Conservation (phyloP, 2,797 vertebrate species). For the Champsocephalus gunnari region DNA sequence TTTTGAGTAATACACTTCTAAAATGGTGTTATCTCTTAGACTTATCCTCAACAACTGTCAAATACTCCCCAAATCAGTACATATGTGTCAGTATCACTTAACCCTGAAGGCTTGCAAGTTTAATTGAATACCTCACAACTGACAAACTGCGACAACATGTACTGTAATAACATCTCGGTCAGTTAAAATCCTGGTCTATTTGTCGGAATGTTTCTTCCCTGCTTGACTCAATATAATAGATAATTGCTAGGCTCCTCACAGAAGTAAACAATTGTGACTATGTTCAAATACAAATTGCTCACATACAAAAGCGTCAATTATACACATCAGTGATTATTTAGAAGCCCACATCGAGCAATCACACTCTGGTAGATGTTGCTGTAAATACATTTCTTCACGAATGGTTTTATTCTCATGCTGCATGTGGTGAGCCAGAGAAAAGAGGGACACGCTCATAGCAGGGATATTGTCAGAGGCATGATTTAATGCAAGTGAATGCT, state of each 20-base stretch:
- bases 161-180: background rate
- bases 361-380: constrained; percentile 49
- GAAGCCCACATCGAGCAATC: constrained; percentile 50
- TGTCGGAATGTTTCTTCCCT: constrained; percentile 18
- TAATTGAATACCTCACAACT: constrained; percentile 9
- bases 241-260: constrained; percentile 43
- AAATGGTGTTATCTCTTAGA: background rate
- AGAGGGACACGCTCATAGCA: constrained; percentile 11
- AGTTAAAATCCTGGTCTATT: constrained; percentile 8
- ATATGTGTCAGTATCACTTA: background rate
- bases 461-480: constrained; percentile 41
- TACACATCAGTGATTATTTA: constrained; percentile 48
- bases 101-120: background rate
- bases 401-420: constrained; percentile 40
- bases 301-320: constrained; percentile 54
- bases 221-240: constrained; percentile 37
- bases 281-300: constrained; percentile 36
- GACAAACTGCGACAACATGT: constrained; percentile 13
- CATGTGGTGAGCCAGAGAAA: constrained; percentile 19
- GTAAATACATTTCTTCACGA: constrained; percentile 41
- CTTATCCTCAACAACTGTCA: background rate
- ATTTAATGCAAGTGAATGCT: constrained; percentile 53
- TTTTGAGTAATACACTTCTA: background rate
- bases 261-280: constrained; percentile 55
- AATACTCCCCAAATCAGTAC: background rate